Conservation (phyloP, 2,797 vertebrate species). For the Manis pentadactyla region DNA sequence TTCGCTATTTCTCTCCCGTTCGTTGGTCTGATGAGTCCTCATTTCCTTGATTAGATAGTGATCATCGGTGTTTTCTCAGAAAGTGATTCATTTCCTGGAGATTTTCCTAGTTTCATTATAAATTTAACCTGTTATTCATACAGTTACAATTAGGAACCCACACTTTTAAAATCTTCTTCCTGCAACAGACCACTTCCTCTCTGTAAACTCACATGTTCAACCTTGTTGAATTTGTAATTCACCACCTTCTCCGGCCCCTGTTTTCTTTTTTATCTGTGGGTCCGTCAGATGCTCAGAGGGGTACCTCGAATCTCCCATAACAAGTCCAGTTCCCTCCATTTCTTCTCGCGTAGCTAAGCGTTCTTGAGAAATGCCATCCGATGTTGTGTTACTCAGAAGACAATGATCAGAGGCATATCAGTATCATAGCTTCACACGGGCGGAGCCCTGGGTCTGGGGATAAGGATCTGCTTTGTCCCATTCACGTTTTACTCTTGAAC, state of each 20-base stretch:
- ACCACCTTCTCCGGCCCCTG: too few species aligned
- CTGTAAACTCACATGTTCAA: accelerated
- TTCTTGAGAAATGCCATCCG: accelerated
- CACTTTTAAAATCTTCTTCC: not conserved
- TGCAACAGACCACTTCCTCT: accelerated
- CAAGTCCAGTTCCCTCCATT: accelerated
- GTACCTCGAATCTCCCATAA: too few species aligned
- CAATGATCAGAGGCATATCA: accelerated
- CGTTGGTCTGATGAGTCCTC: accelerated
- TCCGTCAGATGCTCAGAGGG: not conserved
- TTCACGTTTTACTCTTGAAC: accelerated
- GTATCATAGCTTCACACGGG: accelerated
- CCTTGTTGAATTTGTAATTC: accelerated
- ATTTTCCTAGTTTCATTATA: not conserved
- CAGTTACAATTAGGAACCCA: accelerated
- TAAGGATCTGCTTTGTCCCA: accelerated
- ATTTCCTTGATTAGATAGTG: not conserved
- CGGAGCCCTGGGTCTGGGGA: accelerated
- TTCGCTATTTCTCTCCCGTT: accelerated
- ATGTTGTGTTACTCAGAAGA: accelerated
- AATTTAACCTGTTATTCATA: not conserved
- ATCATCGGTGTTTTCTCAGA: not conserved
- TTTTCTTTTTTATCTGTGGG: accelerated
- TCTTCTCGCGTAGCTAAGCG: accelerated
- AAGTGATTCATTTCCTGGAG: not conserved